These are phyloP conservation scores for Arbacia lixula DNA, from an alignment of 53 echinoderm and acorn worm genomes.

Conservation along the genomic window DNA sequence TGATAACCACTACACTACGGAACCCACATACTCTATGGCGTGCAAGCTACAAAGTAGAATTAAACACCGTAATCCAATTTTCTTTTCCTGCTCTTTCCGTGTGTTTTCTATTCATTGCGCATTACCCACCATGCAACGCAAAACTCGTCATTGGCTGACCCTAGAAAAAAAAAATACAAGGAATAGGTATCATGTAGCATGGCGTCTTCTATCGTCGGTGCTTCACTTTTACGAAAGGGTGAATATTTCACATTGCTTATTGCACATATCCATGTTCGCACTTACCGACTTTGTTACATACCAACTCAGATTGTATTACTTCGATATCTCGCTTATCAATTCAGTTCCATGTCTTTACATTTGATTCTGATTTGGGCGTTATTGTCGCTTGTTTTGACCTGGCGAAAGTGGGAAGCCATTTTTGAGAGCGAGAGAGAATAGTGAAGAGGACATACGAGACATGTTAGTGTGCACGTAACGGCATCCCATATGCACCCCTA, in stretches of 20 bases:
- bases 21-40: not conserved
- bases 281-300: not conserved
- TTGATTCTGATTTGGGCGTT: not conserved
- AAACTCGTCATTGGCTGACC: conserved; percentile 15
- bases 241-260: no score
- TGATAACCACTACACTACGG: conserved; percentile 94
- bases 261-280: not conserved
- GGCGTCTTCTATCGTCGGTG: conserved; percentile 27
- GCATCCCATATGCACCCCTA: no score
- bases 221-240: conserved; percentile 32
- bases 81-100: conserved; percentile 16
- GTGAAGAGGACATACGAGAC: not conserved
- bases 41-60: not conserved
- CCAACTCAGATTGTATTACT: no score
- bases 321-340: no score
- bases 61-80: not conserved
- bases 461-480: conserved; percentile 20
- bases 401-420: conserved; percentile 53
- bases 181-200: conserved; percentile 35
- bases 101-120: conserved; percentile 1
- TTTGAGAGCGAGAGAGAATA: conserved; percentile 19
- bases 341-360: not conserved
- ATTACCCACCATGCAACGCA: conserved; percentile 34
- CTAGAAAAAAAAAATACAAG: conserved; percentile 38
- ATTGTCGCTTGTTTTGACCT: conserved; percentile 25